Evolutionary conservation across 2,113 vertebrate genomes (phyloP).

Genomic region (Fregata magnificens): DNA sequence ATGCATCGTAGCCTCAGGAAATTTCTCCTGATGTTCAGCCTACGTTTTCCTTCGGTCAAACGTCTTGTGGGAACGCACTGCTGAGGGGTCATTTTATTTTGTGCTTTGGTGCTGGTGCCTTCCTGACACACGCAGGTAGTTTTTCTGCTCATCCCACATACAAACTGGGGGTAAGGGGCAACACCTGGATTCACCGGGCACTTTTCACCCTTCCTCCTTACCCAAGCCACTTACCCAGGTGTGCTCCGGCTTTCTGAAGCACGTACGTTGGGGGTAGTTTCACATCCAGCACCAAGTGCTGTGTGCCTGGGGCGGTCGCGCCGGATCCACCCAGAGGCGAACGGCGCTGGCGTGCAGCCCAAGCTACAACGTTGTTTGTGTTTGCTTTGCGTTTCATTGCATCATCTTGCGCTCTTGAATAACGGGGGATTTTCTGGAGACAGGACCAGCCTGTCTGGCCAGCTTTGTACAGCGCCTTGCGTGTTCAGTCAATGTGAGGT

Average conservation of each 20-base stretch:
- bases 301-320: accelerated
- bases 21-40: not conserved
- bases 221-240: not conserved
- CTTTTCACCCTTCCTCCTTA: not conserved
- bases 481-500: not conserved
- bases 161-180: not conserved
- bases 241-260: not conserved
- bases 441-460: not conserved
- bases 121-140: not conserved
- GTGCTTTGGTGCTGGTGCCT: not conserved
- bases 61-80: not conserved
- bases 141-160: not conserved
- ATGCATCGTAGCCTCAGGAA: not conserved
- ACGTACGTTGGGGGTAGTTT: not conserved
- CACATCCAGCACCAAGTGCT: not conserved
- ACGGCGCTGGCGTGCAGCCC: accelerated
- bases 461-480: not conserved
- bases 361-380: not conserved
- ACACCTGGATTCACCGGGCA: not conserved
- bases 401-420: not conserved
- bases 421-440: not conserved
- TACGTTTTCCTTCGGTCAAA: not conserved
- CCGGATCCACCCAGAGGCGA: not conserved
- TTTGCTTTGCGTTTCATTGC: not conserved
- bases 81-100: not conserved